Conservation (phyloP, 2,797 vertebrate species). For the Poeciliopsis presidionis region DNA sequence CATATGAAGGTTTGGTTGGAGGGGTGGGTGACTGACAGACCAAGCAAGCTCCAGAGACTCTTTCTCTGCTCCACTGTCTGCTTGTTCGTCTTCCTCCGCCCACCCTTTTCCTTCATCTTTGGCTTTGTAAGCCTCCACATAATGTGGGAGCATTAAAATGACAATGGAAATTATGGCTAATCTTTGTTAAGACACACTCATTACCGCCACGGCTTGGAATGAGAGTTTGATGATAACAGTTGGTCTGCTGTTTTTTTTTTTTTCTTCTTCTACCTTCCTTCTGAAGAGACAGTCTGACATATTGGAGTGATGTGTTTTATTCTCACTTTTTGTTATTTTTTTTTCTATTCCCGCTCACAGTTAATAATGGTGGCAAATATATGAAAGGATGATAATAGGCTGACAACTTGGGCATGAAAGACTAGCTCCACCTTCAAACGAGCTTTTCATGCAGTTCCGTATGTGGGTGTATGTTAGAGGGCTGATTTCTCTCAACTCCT, state of each 20-base stretch:
- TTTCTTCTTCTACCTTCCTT: conserved; percentile 24
- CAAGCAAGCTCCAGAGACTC: conserved; percentile 64
- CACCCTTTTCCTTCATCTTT: conserved; percentile 75
- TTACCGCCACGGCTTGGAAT: conserved; percentile 72
- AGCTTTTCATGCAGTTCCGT: conserved; percentile 75
- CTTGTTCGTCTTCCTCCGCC: conserved; percentile 64
- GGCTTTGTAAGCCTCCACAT: conserved; percentile 76
- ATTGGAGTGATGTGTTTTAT: conserved; percentile 78
- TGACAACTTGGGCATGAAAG: conserved; percentile 77
- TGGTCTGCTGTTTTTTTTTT: conserved; percentile 46
- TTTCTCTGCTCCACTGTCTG: conserved; percentile 60
- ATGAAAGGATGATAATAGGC: conserved; percentile 83
- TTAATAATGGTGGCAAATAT: conserved; percentile 78
- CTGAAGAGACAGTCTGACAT: conserved; percentile 74
- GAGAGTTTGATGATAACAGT: conserved; percentile 75
- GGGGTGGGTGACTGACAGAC: conserved; percentile 78
- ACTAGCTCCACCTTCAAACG: conserved; percentile 74
- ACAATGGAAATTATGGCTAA: conserved; percentile 82
- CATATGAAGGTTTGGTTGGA: conserved; percentile 47
- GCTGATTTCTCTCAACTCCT: conserved; percentile 61
- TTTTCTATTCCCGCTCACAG: conserved; percentile 61
- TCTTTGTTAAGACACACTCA: conserved; percentile 80
- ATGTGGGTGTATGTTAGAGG: conserved; percentile 73
- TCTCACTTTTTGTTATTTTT: conserved; percentile 62
- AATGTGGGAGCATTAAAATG: conserved; percentile 78